phyloP scores from a whole-genome alignment of 2,797 vertebrate species.

The Mormyrus hasselquistii region DNA sequence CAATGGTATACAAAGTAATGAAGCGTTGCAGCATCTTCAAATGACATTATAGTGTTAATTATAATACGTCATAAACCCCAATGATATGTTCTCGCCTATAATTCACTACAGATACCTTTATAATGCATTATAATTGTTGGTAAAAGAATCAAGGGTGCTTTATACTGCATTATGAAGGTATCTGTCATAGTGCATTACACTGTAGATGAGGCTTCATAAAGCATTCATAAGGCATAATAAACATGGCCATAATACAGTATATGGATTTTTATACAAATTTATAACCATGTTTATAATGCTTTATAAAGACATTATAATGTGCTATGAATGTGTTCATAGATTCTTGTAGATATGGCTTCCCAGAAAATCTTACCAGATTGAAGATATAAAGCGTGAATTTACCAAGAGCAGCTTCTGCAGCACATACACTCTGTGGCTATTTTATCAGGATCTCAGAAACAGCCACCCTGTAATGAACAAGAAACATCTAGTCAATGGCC shows the following conservation, averaged over 20 bases:
- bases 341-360: not conserved
- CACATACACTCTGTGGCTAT: not conserved
- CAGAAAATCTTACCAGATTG: not conserved
- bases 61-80: not conserved
- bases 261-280: not conserved
- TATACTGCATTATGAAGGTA: not conserved
- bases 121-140: not conserved
- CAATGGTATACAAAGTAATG: not conserved
- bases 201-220: not conserved
- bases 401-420: not conserved
- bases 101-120: not conserved
- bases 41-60: not conserved
- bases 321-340: not conserved
- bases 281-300: not conserved
- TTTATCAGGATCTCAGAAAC: not conserved
- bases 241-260: not conserved
- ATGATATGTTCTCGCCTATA: not conserved
- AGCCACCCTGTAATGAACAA: not conserved
- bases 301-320: not conserved
- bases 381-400: not conserved
- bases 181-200: not conserved
- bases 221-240: not conserved
- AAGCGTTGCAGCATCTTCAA: not conserved
- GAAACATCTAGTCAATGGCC: not conserved
- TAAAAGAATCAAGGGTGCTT: not conserved